phyloP scores from a whole-genome alignment of 2,113 vertebrate genomes.

The Saiga tatarica region DNA sequence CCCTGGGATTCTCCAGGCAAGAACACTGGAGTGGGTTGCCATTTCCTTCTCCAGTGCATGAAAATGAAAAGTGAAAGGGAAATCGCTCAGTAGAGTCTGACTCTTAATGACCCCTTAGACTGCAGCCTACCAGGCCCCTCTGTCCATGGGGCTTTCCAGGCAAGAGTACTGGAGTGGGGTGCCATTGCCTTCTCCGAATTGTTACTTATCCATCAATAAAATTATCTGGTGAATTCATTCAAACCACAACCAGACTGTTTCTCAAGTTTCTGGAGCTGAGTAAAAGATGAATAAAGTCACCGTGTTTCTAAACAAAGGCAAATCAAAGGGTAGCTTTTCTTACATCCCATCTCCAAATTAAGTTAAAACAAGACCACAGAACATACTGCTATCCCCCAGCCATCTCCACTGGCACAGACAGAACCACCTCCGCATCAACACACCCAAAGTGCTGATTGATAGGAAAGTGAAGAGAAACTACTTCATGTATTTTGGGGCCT shows the following conservation, averaged over 20 bases:
- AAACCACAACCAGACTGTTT: background rate
- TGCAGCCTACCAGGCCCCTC: background rate
- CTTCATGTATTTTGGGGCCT: background rate
- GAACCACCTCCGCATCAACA: background rate
- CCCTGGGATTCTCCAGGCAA: background rate
- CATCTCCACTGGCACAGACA: background rate
- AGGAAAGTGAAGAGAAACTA: background rate
- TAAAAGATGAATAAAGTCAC: background rate
- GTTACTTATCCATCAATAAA: background rate
- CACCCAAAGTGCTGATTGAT: background rate
- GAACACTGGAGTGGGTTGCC: background rate
- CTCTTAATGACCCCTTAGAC: background rate
- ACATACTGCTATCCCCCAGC: background rate
- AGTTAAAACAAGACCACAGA: background rate
- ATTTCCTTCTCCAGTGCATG: background rate
- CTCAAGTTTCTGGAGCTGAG: background rate
- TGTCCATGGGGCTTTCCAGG: background rate
- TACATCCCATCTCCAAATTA: background rate
- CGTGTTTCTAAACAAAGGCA: background rate
- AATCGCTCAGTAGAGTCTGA: background rate
- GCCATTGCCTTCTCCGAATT: background rate
- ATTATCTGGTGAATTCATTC: background rate
- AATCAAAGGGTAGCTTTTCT: background rate
- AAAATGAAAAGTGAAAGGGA: background rate
- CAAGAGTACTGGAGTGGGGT: background rate